These are phyloP conservation scores for Heterochromis multidens DNA, from an alignment of 2,113 vertebrate species.

Conservation along the genomic window DNA sequence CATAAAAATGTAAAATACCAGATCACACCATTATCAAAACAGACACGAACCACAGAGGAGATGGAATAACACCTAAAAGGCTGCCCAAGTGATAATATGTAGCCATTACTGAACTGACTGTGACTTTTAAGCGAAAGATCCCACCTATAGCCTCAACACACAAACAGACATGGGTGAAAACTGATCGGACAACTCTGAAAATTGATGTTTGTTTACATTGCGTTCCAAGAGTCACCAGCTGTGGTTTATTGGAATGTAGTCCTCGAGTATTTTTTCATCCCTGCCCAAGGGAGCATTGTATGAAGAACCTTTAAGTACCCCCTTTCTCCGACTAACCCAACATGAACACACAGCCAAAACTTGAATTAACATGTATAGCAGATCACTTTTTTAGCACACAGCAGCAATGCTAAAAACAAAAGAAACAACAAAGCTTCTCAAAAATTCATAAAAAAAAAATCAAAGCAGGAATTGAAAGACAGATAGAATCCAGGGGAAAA, in stretches of 20 bases:
- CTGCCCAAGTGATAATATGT: slow-evolving; percentile 35
- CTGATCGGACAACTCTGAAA: slow-evolving; percentile 1
- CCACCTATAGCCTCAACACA: slow-evolving; percentile 60
- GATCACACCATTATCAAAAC: slow-evolving; percentile 47
- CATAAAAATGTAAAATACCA: slow-evolving; percentile 35
- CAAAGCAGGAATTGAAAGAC: slow-evolving; percentile 26
- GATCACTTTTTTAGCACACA: slow-evolving; percentile 61
- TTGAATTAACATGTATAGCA: slow-evolving; percentile 43
- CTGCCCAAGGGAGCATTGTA: neutral
- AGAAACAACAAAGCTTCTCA: slow-evolving; percentile 31
- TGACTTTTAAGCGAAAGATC: slow-evolving; percentile 52
- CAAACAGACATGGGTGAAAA: slow-evolving; percentile 35
- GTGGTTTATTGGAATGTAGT: slow-evolving; percentile 46
- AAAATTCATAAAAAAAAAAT: slow-evolving; percentile 36
- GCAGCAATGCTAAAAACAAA: slow-evolving; percentile 56
- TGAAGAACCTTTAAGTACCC: neutral
- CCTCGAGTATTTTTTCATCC: neutral
- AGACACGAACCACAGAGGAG: slow-evolving; percentile 50
- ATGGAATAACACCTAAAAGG: slow-evolving; percentile 42
- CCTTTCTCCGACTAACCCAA: neutral
- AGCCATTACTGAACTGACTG: slow-evolving; percentile 45
- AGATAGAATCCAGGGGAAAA: slow-evolving; percentile 37
- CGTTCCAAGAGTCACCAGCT: slow-evolving; percentile 15
- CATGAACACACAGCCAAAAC: slow-evolving; percentile 48
- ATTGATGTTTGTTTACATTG: slow-evolving; percentile 17